Percentiles rank a stretch among this genome's conserved stretches.
These are phyloP conservation scores for Aphaenogaster ashmeadi DNA, from an alignment of 1,140 invertebrate genomes.

Conservation along the genomic window DNA sequence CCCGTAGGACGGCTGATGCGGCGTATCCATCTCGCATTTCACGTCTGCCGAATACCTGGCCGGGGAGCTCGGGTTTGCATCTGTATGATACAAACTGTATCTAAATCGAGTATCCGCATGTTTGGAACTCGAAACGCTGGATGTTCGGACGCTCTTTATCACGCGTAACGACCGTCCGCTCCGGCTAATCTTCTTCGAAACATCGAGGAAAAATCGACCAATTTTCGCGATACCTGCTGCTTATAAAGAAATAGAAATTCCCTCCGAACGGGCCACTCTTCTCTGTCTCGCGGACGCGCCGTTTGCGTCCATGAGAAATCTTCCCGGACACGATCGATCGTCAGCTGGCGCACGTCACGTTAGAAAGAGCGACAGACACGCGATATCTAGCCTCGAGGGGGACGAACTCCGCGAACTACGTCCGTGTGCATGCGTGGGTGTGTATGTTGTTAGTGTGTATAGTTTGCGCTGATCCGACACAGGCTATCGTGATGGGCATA, in stretches of 20 bases:
- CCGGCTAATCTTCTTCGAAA: background rate
- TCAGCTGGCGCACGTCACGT: slow-evolving; percentile 45
- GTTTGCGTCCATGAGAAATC: slow-evolving; percentile 38
- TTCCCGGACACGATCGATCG: slow-evolving; percentile 50
- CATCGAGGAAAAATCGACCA: background rate
- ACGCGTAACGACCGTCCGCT: background rate
- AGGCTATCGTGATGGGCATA: slow-evolving; percentile 40
- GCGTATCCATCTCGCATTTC: slow-evolving; percentile 42
- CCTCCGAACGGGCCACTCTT: background rate
- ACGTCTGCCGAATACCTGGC: slow-evolving; percentile 22
- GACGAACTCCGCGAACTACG: slow-evolving; percentile 15
- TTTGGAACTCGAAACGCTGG: background rate
- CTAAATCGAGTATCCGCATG: slow-evolving; percentile 14
- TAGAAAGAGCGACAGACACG: slow-evolving; percentile 63
- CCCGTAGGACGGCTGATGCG: slow-evolving; percentile 23
- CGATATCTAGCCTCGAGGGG: slow-evolving; percentile 40
- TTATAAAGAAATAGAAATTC: slow-evolving; percentile 14
- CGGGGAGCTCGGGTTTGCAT: background rate
- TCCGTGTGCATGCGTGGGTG: background rate
- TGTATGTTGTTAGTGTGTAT: background rate
- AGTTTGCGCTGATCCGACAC: slow-evolving; percentile 31
- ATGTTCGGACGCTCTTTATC: background rate
- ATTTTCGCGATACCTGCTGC: background rate
- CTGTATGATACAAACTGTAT: too few species aligned
- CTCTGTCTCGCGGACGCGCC: background rate